These are phyloP conservation scores for Bolborhynchus lineola DNA, from an alignment of 2,113 vertebrate genomes.

Conservation along the genomic window DNA sequence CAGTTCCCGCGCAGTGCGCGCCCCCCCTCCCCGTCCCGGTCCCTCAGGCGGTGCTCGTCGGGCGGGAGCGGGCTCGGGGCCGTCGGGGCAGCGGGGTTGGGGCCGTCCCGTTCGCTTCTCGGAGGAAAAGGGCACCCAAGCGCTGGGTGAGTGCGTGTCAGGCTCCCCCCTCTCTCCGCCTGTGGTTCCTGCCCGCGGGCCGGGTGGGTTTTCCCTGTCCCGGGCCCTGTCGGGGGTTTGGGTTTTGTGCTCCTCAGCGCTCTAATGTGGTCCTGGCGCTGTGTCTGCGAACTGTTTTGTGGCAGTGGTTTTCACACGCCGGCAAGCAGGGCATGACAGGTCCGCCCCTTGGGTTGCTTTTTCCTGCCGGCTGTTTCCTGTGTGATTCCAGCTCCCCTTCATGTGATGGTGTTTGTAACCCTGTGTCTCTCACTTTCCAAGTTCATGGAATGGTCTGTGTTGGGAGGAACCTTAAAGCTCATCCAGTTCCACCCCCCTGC, in stretches of 20 bases:
- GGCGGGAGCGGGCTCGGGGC: background rate
- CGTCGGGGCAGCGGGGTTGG: background rate
- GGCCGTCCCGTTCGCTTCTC: too few species aligned
- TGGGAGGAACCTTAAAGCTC: background rate
- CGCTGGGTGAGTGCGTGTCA: background rate
- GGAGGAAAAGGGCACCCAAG: background rate
- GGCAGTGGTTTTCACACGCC: background rate
- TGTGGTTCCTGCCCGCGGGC: background rate
- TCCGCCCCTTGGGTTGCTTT: background rate
- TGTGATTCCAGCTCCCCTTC: background rate
- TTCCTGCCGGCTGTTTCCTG: background rate
- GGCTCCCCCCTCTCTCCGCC: background rate
- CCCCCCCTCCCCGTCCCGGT: background rate
- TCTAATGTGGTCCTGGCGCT: background rate
- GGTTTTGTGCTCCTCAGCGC: background rate
- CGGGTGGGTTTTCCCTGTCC: background rate
- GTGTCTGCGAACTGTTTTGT: fast-evolving
- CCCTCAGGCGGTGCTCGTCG: background rate
- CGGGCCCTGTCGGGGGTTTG: background rate
- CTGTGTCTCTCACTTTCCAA: background rate
- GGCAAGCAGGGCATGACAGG: background rate
- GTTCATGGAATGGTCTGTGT: background rate
- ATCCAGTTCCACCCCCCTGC: background rate
- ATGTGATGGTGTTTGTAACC: fast-evolving
- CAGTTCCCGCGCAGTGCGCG: background rate